Percentiles rank a stretch among this genome's conserved stretches.
Evolutionary conservation across 2,888 invertebrate genomes (phyloP).

Genomic region (Stramonita haemastoma): DNA sequence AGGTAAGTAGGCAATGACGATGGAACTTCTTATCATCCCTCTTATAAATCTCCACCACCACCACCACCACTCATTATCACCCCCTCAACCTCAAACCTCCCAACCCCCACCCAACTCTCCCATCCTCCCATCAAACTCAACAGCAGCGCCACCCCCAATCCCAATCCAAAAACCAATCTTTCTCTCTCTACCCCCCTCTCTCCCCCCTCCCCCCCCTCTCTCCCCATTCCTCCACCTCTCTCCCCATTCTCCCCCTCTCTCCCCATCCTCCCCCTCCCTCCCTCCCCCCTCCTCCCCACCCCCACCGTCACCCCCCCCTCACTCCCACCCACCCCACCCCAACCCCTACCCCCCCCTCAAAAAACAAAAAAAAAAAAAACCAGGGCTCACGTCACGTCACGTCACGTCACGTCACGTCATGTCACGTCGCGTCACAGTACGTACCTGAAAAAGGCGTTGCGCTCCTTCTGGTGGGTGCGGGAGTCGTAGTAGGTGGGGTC

Average conservation of each 20-base stretch:
- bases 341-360: too few relatives aligned
- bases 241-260: background rate
- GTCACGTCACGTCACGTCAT: too few relatives aligned
- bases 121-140: background rate
- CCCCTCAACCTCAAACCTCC: background rate
- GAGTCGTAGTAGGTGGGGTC: slow-evolving; percentile 49
- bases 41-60: too few relatives aligned
- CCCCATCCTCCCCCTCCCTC: background rate
- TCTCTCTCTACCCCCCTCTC: background rate
- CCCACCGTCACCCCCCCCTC: too few relatives aligned
- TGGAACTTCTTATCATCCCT: too few relatives aligned
- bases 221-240: background rate
- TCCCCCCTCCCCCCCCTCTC: background rate
- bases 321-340: background rate
- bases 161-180: too few relatives aligned
- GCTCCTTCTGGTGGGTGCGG: slow-evolving; percentile 29
- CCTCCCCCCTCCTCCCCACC: too few relatives aligned
- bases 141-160: too few relatives aligned
- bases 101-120: background rate
- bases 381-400: too few relatives aligned
- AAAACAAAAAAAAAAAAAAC: too few relatives aligned
- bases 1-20: too few relatives aligned
- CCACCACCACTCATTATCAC: background rate
- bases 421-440: too few relatives aligned
- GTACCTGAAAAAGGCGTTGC: slow-evolving; percentile 52